Base-by-base conservation (phyloP, 2,113 vertebrate species). In the Scomber colias region DNA sequence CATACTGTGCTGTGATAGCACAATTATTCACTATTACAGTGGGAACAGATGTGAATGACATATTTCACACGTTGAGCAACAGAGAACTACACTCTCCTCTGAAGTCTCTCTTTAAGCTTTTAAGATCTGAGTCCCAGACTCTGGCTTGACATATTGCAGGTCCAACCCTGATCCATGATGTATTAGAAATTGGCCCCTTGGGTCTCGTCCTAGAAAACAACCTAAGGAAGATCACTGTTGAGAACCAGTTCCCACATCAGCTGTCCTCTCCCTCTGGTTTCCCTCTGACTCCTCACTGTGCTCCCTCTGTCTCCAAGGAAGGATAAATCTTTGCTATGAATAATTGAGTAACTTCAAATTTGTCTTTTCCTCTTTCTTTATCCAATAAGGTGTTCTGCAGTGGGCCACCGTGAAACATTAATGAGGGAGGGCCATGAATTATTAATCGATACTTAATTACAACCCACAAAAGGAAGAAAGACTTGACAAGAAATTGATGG, bases 401-500 rank as follows among this genome's bases (percentile, higher is more conserved):
- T 75, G 48, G 71, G 79, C 70, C 21, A 3, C 11, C 8, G 35
- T 92, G 68, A 94, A 93, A 91, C 79, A 94, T 93, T 84, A 77
- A 95, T 93, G 85, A 79, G 65, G 16, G 15, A 9, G 50, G 24
- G 14, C 31, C 71, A 88, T 95, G 90, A 93, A 94, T 93, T 94
- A 95, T 96, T 92, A 94, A 95, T 93, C 51, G n/a, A 66, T 86
- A 71, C 49, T 93, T 95, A 95, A 94, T 94, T 95, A 89, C 90
- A 89, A 89, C 54, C 72, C 45, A 81, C 54, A 21, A 82, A 83
- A 85, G 30, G 83, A 87, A 86, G 61, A 64, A 56, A 75, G 83
- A 79, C 67, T 65, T 86, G 85, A 92, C 90, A 90, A 81, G 82
- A 90, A 91, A 94, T 92, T 83, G 90, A 95, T 94, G 84, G 67